A percentile compares a stretch with the other conserved stretches of the same genome.
phyloP scores from a whole-genome alignment of 2,113 vertebrate genomes.

The Mustela nigripes region DNA sequence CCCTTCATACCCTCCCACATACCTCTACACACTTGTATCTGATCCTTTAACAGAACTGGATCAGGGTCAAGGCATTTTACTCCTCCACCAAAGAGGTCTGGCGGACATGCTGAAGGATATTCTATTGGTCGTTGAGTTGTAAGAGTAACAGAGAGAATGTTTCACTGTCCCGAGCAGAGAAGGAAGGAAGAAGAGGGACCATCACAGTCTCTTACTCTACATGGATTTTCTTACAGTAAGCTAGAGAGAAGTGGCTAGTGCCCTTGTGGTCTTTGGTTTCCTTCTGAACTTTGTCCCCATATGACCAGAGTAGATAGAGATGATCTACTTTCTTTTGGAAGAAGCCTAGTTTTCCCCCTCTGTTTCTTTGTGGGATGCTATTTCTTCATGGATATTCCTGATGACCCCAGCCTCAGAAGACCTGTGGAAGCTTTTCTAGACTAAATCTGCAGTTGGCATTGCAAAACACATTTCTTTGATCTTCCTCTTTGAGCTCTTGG shows the following conservation, averaged over 20 bases:
- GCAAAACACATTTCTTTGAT: neutral
- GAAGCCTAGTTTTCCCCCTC: neutral
- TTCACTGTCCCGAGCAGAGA: neutral
- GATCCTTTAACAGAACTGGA: neutral
- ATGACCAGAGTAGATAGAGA: neutral
- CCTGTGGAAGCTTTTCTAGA: neutral
- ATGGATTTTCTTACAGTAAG: neutral
- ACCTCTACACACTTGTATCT: neutral
- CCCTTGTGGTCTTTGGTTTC: neutral
- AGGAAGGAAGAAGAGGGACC: neutral
- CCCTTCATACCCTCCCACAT: neutral
- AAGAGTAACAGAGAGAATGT: neutral
- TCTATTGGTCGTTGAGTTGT: neutral
- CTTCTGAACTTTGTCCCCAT: neutral
- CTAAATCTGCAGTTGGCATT: neutral
- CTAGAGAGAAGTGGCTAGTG: neutral
- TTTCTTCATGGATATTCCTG: neutral
- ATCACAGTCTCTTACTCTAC: neutral
- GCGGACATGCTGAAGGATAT: neutral
- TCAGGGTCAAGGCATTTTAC: neutral
- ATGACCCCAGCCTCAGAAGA: neutral
- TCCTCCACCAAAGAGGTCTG: neutral
- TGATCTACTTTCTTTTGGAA: neutral
- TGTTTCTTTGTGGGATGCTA: neutral
- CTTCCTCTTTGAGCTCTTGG: neutral